Percentiles rank a stretch among this genome's conserved stretches.
phyloP scores from a whole-genome alignment of 2,888 invertebrate genomes.

The Polydrusus cervinus region DNA sequence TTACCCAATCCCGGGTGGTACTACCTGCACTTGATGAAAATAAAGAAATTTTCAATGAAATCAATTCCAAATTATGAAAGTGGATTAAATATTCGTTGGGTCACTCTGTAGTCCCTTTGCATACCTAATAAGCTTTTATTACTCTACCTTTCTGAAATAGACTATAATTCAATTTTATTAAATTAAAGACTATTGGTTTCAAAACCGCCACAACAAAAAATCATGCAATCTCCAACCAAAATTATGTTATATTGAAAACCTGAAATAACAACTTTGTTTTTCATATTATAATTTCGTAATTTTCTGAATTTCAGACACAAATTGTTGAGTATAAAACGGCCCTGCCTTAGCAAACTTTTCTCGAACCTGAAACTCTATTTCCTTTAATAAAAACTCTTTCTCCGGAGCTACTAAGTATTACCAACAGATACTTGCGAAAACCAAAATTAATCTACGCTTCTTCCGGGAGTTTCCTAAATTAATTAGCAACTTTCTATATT shows the following conservation, averaged over 20 bases:
- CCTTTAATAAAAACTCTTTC: constrained; percentile 51
- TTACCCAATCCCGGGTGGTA: too few species aligned
- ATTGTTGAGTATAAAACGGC: constrained; percentile 1
- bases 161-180: too few species aligned
- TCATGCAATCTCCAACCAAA: too few species aligned
- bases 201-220: too few species aligned
- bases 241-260: not conserved
- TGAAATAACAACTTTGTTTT: not conserved
- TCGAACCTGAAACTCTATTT: constrained; percentile 30
- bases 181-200: too few species aligned
- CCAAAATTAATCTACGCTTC: constrained; percentile 59
- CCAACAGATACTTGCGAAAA: constrained; percentile 62
- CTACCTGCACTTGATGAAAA: too few species aligned
- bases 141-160: too few species aligned
- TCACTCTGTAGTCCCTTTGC: too few species aligned
- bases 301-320: constrained; percentile 3
- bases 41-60: too few species aligned
- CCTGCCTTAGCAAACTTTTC: constrained; percentile 13
- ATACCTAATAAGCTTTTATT: too few species aligned
- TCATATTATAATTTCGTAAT: not conserved
- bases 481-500: constrained; percentile 69
- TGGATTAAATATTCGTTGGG: too few species aligned
- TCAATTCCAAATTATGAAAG: too few species aligned
- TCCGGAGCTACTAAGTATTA: constrained; percentile 61
- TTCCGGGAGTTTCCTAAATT: constrained; percentile 65